A percentile compares a stretch with the other conserved stretches of the same genome.
phyloP scores from a whole-genome alignment of 1,140 invertebrate genomes.

The Drosophila parvula region DNA sequence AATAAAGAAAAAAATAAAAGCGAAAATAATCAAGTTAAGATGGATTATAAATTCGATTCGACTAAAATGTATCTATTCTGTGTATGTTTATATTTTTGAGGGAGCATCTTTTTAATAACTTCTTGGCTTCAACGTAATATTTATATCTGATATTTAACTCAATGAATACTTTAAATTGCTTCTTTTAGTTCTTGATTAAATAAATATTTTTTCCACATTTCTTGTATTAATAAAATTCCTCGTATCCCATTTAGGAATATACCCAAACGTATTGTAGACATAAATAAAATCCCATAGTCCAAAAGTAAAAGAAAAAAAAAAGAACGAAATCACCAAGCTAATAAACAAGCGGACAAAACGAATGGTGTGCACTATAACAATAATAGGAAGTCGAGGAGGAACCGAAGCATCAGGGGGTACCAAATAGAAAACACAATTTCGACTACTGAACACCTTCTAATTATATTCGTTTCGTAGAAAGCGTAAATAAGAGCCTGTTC shows the following conservation, averaged over 20 bases:
- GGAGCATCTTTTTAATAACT: no score
- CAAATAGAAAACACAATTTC: slow-evolving; percentile 32
- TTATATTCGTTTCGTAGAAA: slow-evolving; percentile 24
- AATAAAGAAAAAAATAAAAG: slow-evolving; percentile 5
- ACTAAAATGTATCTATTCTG: slow-evolving; percentile 4
- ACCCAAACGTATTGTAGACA: slow-evolving; percentile 8
- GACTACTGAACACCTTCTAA: slow-evolving; percentile 25
- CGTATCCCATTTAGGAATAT: background rate
- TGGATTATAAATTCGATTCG: background rate
- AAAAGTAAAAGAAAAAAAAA: slow-evolving; percentile 15
- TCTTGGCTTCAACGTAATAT: no score
- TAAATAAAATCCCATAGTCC: slow-evolving; percentile 31
- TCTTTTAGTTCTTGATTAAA: background rate
- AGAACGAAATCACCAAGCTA: slow-evolving; percentile 16
- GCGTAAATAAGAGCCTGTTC: slow-evolving; percentile 28
- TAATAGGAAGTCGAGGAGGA: slow-evolving; percentile 27
- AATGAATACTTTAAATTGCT: no score
- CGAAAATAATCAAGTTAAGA: slow-evolving; percentile 10
- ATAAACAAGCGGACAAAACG: slow-evolving; percentile 50
- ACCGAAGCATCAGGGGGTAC: background rate
- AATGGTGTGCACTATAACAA: slow-evolving; percentile 41
- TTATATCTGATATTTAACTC: background rate
- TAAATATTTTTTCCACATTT: background rate
- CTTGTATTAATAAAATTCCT: no score
- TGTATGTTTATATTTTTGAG: background rate